Base-by-base conservation (phyloP, 2,113 vertebrate species). In the Channa argus region DNA sequence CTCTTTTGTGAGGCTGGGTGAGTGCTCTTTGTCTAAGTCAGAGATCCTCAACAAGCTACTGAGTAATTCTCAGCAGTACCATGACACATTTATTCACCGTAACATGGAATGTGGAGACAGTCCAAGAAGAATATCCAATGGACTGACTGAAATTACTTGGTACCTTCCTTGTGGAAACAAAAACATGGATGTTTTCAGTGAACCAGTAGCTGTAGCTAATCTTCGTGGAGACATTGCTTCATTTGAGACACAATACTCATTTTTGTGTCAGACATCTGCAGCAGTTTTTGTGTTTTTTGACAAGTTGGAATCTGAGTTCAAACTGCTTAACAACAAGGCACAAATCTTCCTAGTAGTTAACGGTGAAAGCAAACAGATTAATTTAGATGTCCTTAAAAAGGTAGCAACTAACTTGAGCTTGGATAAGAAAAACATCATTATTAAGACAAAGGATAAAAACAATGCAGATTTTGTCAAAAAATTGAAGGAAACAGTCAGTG, bases 111-210 rank as follows among this genome's bases (percentile, higher is more conserved):
- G n/a, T n/a, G n/a, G n/a, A n/a, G n/a, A n/a, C n/a, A n/a, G n/a
- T n/a, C n/a, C n/a, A n/a, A n/a, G n/a, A n/a, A n/a, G n/a, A n/a
- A n/a, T n/a, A n/a, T n/a, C n/a, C n/a, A n/a, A n/a, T n/a, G n/a
- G n/a, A n/a, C n/a, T n/a, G n/a, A n/a, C n/a, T n/a, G 95, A 95
- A 79, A 86, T 95, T 0, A 85, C 87, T 2, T 96, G 95, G 95
- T 93, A 84, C 74, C 92, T 95, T 43, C 94, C 95, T 4, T 80
- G 89, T 61, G 84, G 92, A 34, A 90, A 75, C 66, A 82, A 83
- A 75, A 88, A 82, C 74, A 83, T 77, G 8, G 83, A 86, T 44
- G 44, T 93, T 45, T 94, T 93, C 63, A 89, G 79, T 71, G 91
- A 93, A 39, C 87, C 94, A 2, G 43, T 95, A 3, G 92, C 94